Evolutionary conservation across 2,797 vertebrate genomes (phyloP).

Genomic region (Chaetophractus vellerosus): DNA sequence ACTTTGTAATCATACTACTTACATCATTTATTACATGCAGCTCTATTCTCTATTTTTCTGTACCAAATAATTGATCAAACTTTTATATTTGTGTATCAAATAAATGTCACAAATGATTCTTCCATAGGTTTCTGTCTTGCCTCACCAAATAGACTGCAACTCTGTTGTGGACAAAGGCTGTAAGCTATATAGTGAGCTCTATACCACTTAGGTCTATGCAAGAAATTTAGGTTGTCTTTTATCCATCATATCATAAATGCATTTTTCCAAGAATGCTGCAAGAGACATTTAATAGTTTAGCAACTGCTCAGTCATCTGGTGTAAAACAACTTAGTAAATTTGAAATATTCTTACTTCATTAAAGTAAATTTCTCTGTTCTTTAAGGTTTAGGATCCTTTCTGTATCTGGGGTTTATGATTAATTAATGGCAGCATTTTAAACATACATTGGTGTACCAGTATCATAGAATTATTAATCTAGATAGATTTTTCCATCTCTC

Average conservation of each 20-base stretch:
- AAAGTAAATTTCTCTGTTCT: neutral
- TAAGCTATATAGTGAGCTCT: neutral
- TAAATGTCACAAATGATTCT: neutral
- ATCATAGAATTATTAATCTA: constrained; percentile 21
- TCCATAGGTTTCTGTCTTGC: neutral
- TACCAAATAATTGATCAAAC: neutral
- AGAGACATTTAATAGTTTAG: neutral
- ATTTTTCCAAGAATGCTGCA: constrained; percentile 50
- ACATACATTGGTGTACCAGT: neutral
- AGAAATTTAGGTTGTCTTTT: neutral
- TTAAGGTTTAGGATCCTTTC: neutral
- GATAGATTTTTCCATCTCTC: neutral
- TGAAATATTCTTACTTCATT: neutral
- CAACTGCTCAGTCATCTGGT: neutral
- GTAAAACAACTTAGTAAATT: constrained; percentile 30
- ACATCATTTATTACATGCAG: neutral
- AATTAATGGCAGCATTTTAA: constrained; percentile 5
- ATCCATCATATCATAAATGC: neutral
- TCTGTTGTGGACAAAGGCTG: neutral
- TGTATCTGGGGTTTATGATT: neutral
- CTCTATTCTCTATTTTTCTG: constrained; percentile 9
- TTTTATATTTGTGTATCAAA: neutral
- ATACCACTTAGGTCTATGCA: neutral
- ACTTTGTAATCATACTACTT: neutral
- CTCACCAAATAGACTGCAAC: neutral